Conservation (phyloP, 1,140 invertebrate species). For the Orchestia grillus region DNA sequence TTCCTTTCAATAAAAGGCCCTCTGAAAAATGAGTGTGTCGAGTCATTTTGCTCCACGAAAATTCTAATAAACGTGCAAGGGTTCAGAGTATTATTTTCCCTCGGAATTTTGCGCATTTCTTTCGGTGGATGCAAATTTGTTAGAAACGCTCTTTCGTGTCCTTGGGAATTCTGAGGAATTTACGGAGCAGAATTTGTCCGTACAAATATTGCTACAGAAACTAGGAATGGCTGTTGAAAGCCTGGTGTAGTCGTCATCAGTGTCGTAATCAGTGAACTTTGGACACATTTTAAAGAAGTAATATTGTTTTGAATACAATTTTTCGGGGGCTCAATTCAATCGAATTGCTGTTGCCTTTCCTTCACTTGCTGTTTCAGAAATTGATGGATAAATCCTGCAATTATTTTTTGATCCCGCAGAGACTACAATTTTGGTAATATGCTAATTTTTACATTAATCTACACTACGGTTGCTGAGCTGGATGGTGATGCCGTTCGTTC, state of each 20-base stretch:
- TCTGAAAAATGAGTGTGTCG: constrained; percentile 68
- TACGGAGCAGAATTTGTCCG: neutral
- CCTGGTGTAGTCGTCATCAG: neutral
- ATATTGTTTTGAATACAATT: too few species aligned
- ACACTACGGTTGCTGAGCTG: too few species aligned
- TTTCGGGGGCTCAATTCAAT: too few species aligned
- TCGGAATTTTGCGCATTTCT: neutral
- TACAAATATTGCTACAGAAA: neutral
- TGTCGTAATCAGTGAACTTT: neutral
- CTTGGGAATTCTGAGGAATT: neutral
- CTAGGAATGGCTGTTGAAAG: neutral
- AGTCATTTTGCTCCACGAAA: constrained; percentile 68
- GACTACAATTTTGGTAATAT: too few species aligned
- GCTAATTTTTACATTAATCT: too few species aligned
- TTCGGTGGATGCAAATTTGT: neutral
- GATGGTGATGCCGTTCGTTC: too few species aligned
- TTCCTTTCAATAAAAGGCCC: constrained; percentile 68
- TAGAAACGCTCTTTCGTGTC: neutral
- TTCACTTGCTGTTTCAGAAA: too few species aligned
- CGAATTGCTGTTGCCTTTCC: too few species aligned
- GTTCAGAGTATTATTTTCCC: constrained; percentile 18
- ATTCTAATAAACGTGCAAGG: constrained; percentile 66
- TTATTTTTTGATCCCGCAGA: too few species aligned
- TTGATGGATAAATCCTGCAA: too few species aligned
- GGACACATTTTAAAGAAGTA: neutral